Evolutionary conservation across 2,888 invertebrate species (phyloP), one percentile per base, ranked within the genome.

Genomic region (Lydus trimaculatus): DNA sequence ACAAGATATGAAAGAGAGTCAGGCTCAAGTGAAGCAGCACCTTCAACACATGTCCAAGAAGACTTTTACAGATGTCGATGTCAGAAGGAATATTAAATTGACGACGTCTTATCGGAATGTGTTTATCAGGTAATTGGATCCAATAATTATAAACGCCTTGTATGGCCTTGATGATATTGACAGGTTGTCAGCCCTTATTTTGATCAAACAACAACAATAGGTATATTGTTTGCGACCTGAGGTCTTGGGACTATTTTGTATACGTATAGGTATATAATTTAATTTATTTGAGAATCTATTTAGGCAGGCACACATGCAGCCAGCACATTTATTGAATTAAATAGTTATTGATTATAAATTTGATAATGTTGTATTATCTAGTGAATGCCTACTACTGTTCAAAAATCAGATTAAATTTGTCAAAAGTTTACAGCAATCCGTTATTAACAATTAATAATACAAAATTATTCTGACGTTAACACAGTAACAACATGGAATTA

Each of bases 111-210:
- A 76, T 76, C 74, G 73, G 75, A 76, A 76, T 76, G 73, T 77
- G 77, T 77, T 77, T 78, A 77, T 78, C 77, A 75, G 72, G 76
- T 76, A 78, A 77, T 77, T 78, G 77, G 76, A 77, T 77, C 76
- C 77, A 74, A 76, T 77, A 78, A 76, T 76, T 76, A 76, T 76
- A 73, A 76, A 75, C 73, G 73, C 69, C 66, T 72, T 72, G 67
- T 70, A 65, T 62, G 74, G 74, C 70, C 72, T 71, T 73, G 74
- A 66, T 73, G 74, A 66, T 62, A 67, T 70, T 76, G 76, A 75
- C 75, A 70, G 75, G 58, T 63, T 69, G 66, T 67, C 73, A 65
- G 72, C 68, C 72, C 66, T 68, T 69, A 71, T 74, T 73, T 69
- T 71, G 70, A 70, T 71, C 62, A 59, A 63, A 65, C 61, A 63